These are phyloP conservation scores for Condylostylus longicornis DNA, from an alignment of 1,140 invertebrate genomes.

Conservation along the genomic window DNA sequence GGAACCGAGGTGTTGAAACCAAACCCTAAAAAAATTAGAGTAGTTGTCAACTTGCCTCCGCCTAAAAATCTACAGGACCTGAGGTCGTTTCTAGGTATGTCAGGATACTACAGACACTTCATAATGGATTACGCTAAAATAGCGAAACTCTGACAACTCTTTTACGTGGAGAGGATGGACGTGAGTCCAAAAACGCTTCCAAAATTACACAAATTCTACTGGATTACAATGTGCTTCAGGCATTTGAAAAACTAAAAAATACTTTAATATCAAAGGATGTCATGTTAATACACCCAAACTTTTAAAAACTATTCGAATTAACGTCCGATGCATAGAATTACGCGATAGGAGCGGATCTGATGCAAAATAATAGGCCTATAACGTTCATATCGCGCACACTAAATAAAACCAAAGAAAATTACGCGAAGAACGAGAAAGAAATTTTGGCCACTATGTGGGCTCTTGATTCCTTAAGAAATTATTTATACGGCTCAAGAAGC, in stretches of 20 bases:
- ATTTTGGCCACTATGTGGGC: conserved; percentile 25
- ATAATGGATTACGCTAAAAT: too few species aligned
- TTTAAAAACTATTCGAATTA: conserved; percentile 16
- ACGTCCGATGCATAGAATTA: too few species aligned
- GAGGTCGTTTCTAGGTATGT: conserved; percentile 7
- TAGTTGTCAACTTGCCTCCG: too few species aligned
- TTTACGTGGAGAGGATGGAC: conserved; percentile 6
- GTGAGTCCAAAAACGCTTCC: conserved; percentile 1
- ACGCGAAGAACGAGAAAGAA: conserved; percentile 16
- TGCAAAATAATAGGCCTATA: conserved; percentile 15
- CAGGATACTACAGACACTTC: too few species aligned
- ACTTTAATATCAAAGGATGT: conserved; percentile 27
- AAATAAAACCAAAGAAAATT: conserved; percentile 19
- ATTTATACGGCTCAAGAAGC: conserved; percentile 14
- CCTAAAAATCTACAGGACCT: too few species aligned
- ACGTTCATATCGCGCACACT: conserved; percentile 13
- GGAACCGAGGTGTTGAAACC: conserved; percentile 8
- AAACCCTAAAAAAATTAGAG: conserved; percentile 5
- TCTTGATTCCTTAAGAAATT: conserved; percentile 26
- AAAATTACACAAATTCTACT: conserved; percentile 2
- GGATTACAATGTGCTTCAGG: conserved; percentile 8
- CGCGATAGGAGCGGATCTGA: conserved; percentile 22
- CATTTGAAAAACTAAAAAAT: conserved; percentile 29
- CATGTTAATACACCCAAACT: conserved; percentile 25
- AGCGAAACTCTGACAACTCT: too few species aligned